Conservation (phyloP, 1,140 invertebrate species). For the Megathymus violae region DNA sequence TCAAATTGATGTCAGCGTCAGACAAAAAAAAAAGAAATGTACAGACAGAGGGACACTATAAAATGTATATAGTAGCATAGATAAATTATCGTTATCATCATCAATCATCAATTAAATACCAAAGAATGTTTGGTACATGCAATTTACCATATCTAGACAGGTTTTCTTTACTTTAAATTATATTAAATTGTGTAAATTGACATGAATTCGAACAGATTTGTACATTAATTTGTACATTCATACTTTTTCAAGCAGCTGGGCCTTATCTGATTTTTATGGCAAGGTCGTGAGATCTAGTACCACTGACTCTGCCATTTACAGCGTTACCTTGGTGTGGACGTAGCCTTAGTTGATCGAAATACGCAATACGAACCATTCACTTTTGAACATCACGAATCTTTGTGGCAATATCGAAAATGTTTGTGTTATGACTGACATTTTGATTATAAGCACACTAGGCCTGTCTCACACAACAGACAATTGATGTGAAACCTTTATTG, state of each 20-base stretch:
- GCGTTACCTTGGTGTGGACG: constrained; percentile 1
- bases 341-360: constrained; percentile 16
- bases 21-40: too few species aligned
- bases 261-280: background rate
- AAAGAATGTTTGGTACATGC: too few species aligned
- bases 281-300: background rate
- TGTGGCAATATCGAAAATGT: constrained; percentile 10
- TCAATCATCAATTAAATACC: too few species aligned
- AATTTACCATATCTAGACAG: too few species aligned
- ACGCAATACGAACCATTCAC: constrained; percentile 25
- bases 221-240: background rate
- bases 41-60: too few species aligned
- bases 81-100: too few species aligned
- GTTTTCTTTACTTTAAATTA: background rate
- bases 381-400: constrained; percentile 25
- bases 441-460: constrained; percentile 11
- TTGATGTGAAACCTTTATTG: too few species aligned
- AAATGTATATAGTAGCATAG: too few species aligned
- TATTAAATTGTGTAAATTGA: background rate
- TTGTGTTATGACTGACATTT: background rate
- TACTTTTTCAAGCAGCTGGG: constrained; percentile 1
- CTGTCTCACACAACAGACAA: too few species aligned
- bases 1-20: too few species aligned
- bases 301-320: background rate
- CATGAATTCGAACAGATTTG: background rate